Evolutionary conservation across 2,888 invertebrate genomes (phyloP).

Genomic region (Drosophila kambysellisi): DNA sequence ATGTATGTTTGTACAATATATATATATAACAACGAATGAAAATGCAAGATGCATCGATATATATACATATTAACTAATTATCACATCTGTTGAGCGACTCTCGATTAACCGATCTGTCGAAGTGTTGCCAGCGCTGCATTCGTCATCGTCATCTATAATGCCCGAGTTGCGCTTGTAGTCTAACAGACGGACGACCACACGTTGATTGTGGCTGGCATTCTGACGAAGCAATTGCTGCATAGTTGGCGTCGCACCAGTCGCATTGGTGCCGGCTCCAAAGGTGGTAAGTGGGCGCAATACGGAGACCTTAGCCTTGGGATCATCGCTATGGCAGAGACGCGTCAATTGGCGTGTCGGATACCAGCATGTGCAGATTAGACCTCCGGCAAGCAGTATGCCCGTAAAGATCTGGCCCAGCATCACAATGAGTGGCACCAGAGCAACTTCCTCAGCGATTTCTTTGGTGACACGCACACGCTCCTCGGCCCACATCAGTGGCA

Average conservation of each 20-base stretch:
- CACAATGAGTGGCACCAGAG: conserved; percentile 86
- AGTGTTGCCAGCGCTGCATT: conserved; percentile 26
- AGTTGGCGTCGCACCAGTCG: conserved; percentile 10
- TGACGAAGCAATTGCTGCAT: conserved; percentile 32
- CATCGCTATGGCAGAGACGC: conserved; percentile 65
- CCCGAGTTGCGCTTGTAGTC: conserved; percentile 69
- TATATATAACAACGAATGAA: conserved; percentile 25
- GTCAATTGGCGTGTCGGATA: conserved; percentile 80
- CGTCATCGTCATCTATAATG: conserved; percentile 18
- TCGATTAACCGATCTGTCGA: conserved; percentile 63
- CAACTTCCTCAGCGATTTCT: conserved; percentile 86
- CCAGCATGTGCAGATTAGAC: conserved; percentile 84
- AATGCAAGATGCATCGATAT: conserved; percentile 42
- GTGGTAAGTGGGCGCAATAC: conserved; percentile 69
- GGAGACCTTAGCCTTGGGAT: conserved; percentile 75
- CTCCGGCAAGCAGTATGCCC: conserved; percentile 85
- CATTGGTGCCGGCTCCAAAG: conserved; percentile 29
- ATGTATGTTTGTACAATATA: conserved; percentile 5
- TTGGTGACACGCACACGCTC: conserved; percentile 88
- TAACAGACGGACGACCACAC: conserved; percentile 69
- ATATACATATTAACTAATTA: conserved; percentile 67
- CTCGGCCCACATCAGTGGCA: conserved; percentile 93
- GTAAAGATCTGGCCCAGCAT: conserved; percentile 86
- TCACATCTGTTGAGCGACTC: conserved; percentile 63
- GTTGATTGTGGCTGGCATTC: conserved; percentile 48